Evolutionary conservation across 37 sponge, comb jelly and placozoan genomes (phyloP).

Genomic region (Beroe ovata): DNA sequence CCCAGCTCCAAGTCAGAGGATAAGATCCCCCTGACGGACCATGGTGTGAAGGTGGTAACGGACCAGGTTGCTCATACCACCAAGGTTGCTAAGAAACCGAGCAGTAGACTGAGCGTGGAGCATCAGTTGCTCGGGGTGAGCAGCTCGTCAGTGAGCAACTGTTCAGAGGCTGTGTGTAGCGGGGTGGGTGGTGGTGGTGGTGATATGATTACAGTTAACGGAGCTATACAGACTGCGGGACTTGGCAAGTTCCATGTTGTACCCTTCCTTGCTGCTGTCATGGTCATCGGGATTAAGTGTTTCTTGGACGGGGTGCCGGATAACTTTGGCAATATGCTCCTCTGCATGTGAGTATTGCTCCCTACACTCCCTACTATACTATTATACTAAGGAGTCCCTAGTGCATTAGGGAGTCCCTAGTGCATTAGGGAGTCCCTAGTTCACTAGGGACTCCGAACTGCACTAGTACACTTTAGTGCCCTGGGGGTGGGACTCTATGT

Average conservation of each 20-base stretch:
- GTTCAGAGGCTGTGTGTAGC: neutral
- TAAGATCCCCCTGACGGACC: slow-evolving; percentile 30
- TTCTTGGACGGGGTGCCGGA: slow-evolving; percentile 56
- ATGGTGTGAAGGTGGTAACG: neutral
- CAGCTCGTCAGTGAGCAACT: slow-evolving; percentile 40
- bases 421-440: too few species aligned
- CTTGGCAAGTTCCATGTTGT: slow-evolving; percentile 23
- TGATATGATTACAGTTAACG: neutral
- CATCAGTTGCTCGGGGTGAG: slow-evolving; percentile 54
- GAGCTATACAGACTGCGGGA: slow-evolving; percentile 8
- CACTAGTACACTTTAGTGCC: too few species aligned
- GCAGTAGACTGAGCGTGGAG: slow-evolving; percentile 55
- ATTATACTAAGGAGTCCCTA: too few species aligned
- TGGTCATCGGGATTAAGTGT: slow-evolving; percentile 33
- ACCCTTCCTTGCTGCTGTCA: slow-evolving; percentile 47
- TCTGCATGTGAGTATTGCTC: slow-evolving; percentile 34
- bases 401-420: too few species aligned
- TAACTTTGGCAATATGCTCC: slow-evolving; percentile 16
- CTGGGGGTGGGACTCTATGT: too few species aligned
- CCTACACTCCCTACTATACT: too few species aligned
- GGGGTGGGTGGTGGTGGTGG: neutral
- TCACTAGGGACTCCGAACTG: too few species aligned
- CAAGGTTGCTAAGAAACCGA: neutral
- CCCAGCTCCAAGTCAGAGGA: slow-evolving; percentile 15
- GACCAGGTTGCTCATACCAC: neutral